These are phyloP conservation scores for Drosophila nikananu DNA, from an alignment of 1,140 invertebrate species.

Conservation along the genomic window DNA sequence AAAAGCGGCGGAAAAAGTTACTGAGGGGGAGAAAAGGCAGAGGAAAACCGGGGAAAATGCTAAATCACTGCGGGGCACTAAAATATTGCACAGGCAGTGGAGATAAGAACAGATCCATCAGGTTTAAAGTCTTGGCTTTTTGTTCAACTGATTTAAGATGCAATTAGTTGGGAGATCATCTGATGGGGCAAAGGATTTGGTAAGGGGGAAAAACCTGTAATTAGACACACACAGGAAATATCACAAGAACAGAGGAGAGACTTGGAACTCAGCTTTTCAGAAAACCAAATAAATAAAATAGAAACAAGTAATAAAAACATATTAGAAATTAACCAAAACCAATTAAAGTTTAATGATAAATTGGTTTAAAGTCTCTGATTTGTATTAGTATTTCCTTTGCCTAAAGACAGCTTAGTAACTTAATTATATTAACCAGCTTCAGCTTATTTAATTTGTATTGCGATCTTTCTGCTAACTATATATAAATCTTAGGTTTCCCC, in stretches of 20 bases:
- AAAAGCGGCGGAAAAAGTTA: background rate
- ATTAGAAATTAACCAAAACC: background rate
- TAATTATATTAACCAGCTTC: background rate
- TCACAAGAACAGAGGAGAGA: background rate
- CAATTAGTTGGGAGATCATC: slow-evolving; percentile 34
- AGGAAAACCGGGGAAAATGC: slow-evolving; percentile 27
- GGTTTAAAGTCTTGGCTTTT: slow-evolving; percentile 20
- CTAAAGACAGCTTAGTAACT: background rate
- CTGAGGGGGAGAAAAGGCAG: background rate
- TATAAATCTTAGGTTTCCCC: background rate
- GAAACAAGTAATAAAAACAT: background rate
- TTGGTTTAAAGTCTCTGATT: no score
- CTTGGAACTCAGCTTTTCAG: background rate
- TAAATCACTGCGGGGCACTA: slow-evolving; percentile 40
- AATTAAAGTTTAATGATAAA: background rate
- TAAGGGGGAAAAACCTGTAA: background rate
- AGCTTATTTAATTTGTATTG: background rate
- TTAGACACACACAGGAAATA: background rate
- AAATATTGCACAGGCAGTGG: slow-evolving; percentile 23
- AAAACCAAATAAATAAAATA: background rate
- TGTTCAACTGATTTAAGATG: slow-evolving; percentile 34
- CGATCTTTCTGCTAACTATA: background rate
- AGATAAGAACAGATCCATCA: slow-evolving; percentile 44
- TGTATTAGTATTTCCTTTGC: no score
- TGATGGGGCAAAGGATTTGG: background rate